Base-by-base conservation (phyloP, 2,888 invertebrate genomes). In the Plebejus melissa region DNA sequence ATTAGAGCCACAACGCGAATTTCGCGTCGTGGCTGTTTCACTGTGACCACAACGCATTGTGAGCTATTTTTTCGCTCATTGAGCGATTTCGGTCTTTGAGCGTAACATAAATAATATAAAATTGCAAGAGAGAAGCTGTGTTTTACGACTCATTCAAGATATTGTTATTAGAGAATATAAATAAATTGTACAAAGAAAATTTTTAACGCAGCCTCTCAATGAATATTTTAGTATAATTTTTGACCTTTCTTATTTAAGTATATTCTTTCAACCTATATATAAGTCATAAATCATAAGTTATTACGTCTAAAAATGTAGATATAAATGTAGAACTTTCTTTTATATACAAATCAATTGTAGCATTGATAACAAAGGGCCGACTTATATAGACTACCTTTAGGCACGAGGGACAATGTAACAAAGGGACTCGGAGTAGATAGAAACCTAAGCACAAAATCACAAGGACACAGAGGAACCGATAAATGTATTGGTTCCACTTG, bases 381-480 rank as follows among this genome's bases (percentile, higher is more conserved):
- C 65, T 65, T 65, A 32, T 65, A 32, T 65, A 65, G 32, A 16
- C 65, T 32, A 65, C 32, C 65, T 65, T 60, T 32, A 16, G 65
- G 32, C 16, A 65, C 32, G 7, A 65, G 32, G 65, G 65, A 65
- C 65, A 16, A 13, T 2, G 4, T 32, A 65, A 65, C 65, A 65
- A 65, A 65, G 65, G 32, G 65, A 65, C 13, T 32, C 16, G 13
- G 13, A 11, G 16, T 4, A 65, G 60, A 32, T 32, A 32, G 13
- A 32, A 65, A 65, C 65, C 65, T 65, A 65, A 65, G 32, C 32
- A 65, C 32, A 36, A 65, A 32, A 65, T 65, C 5, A 65, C 32
- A 65, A 65, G 65, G 32, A 65, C 32, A 36, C 32, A 32, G 4
- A 11, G 11, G 28, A 60, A 60, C 2, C 28, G 3, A 9, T 32